Evolutionary conservation across 2,113 vertebrate genomes (phyloP), one percentile per base, ranked within the genome.

Genomic region (Nanorana parkeri): DNA sequence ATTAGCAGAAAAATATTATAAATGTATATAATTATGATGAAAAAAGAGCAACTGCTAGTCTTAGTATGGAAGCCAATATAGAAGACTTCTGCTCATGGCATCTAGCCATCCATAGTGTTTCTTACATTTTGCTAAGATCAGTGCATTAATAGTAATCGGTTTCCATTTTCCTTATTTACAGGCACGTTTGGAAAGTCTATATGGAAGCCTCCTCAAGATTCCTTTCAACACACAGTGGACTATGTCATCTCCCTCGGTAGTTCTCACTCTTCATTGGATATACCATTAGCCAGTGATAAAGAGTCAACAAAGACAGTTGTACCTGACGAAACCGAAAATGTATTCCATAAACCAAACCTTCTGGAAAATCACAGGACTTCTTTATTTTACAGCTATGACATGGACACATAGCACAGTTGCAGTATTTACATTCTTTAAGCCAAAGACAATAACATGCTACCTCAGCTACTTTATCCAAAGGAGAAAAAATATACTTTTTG

Each of bases 141-240:
- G 23, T 63, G 8, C 54, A 21, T 41, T 63, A 54, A 67, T 11
- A 36, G 32, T 5, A 3, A 21, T 60, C 68, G 21, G 11, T 19
- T 26, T 68, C 7, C 1, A 28, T 29, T n/a, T 67, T 29, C 19
- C 0, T 60, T 20, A 54, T 66, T 87, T 87, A 29, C 86, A 98
- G 97, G 96, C 72, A 99, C 97, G 2, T 99, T 99, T 90, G 97
- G 96, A 73, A 99, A 99, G 84, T 89, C 95, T 79, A 89, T 95
- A 56, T 96, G 95, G 96, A 95, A 90, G 85, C 90, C 95, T 56
- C 93, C 90, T 41, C 88, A 91, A 81, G 95, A 96, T 15, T 86
- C 89, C 4, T 84, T 92, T 83, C 83, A 86, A 68, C 72, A 26
- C 23, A 80, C 85, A 55, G 21, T 86, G 83, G 88, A 88, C 81